Evolutionary conservation across 2,797 vertebrate species (phyloP), one percentile per base, ranked within the genome.

Genomic region (Platalea minor): DNA sequence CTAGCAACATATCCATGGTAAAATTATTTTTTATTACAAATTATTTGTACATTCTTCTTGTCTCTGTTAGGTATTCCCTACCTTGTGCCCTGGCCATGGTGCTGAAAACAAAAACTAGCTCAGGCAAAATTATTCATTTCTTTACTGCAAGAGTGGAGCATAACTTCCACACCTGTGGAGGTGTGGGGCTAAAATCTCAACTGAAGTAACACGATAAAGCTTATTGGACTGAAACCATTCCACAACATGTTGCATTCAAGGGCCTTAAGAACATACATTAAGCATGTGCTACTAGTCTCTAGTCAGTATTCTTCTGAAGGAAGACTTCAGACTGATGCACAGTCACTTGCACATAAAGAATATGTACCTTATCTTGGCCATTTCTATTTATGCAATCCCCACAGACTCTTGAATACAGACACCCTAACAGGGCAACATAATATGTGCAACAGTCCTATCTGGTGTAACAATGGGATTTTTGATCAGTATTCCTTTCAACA

Each of bases 71-170:
- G 0, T 3, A 25, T 5, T 10, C 51, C 46, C 10, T 1, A 8
- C 11, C 57, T 60, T 37, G 43, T 75, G 37, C 84, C 54, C 91
- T 97, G 94, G 35, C 96, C 95, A 28, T 95, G 96, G 96, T 96
- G 41, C 96, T 97, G 96, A 95, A 96, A 65, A 83, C 12, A 51
- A 43, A 59, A 18, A 23, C 0, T 0, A 6, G 4, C 17, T 37
- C 23, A 4, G 29, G 26, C 17, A 35, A 48, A 7, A 41, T 45
- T 15, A 23, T 12, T 9, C 3, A 2, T 26, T 59, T 51, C 45
- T 35, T 51, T 18, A 31, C 29, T 29, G 11, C 64, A 33, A 24
- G 53, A 67, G 19, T 9, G 13, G 13, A 65, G 48, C 5, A 1
- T 5, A n/a, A 70, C 7, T 25, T 89, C 35, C 41, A 56, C 81